Conservation (phyloP, 53 echinoderm and acorn worm genomes). For the Astropecten irregularis region DNA sequence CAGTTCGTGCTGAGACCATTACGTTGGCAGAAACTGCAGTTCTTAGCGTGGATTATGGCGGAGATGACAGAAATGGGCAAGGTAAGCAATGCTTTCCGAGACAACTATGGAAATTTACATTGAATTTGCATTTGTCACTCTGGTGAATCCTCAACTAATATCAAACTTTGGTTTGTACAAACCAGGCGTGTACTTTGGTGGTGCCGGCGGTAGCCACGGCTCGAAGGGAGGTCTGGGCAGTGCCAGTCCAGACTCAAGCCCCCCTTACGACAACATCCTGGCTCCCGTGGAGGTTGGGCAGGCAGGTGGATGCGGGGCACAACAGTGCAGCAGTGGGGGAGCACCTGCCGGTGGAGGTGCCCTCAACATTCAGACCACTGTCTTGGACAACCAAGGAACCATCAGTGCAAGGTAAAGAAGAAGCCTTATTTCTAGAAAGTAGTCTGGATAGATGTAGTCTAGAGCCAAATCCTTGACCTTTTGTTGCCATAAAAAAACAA, state of each 20-base stretch:
- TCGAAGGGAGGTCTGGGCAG: conserved; percentile 75
- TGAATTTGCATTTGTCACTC: neutral
- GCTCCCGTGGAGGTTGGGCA: conserved; percentile 65
- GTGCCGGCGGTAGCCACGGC: conserved; percentile 75
- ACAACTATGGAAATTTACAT: neutral
- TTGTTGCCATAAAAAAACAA: no score
- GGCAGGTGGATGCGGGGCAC: conserved; percentile 65
- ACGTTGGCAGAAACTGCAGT: conserved; percentile 62
- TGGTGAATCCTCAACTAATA: no score
- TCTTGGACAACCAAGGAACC: conserved; percentile 61
- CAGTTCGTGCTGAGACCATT: conserved; percentile 48
- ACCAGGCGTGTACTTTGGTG: conserved; percentile 62
- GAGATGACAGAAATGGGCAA: conserved; percentile 56
- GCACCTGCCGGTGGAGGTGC: conserved; percentile 78
- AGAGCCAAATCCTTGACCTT: no score
- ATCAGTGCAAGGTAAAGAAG: conserved; percentile 78
- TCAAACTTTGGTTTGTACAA: no score
- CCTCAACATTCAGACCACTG: conserved; percentile 56
- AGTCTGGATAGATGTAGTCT: neutral
- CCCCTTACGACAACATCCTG: conserved; percentile 53
- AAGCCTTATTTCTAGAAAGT: neutral
- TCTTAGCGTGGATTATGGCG: conserved; percentile 64
- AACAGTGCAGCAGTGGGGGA: conserved; percentile 39
- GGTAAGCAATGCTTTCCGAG: conserved; percentile 28
- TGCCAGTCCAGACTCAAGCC: conserved; percentile 8